These are phyloP conservation scores for Solenodon paradoxus DNA, from an alignment of 2,113 vertebrate species.

Conservation along the genomic window DNA sequence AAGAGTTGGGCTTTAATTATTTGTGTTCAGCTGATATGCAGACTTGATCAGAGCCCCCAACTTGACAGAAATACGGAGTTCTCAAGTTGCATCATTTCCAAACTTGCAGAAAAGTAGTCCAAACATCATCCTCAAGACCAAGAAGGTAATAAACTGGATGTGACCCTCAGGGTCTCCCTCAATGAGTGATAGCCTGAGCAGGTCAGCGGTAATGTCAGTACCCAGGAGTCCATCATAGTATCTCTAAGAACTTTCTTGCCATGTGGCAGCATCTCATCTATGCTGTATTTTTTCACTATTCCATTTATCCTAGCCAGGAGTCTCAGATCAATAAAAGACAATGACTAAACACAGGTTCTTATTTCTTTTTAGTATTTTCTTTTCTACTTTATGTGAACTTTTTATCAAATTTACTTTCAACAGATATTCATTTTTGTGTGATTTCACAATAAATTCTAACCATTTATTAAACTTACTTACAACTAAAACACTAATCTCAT, in stretches of 20 bases:
- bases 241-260: background rate
- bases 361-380: background rate
- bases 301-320: background rate
- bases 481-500: background rate
- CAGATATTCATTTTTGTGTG: background rate
- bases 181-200: background rate
- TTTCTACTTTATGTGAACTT: background rate
- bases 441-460: background rate
- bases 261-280: rapidly evolving
- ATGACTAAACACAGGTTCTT: rapidly evolving
- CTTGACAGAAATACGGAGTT: background rate
- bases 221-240: background rate
- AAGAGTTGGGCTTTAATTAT: background rate
- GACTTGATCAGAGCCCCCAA: background rate
- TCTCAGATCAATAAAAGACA: background rate
- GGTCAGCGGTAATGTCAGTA: background rate
- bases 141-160: background rate
- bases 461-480: background rate
- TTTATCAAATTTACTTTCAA: background rate
- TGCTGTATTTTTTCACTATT: background rate
- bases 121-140: background rate
- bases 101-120: background rate
- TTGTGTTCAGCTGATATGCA: background rate
- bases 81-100: background rate
- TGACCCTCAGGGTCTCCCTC: background rate